Evolutionary conservation across 2,888 invertebrate genomes (phyloP), one percentile per base, ranked within the genome.

Genomic region (Leptinotarsa peninsularis): DNA sequence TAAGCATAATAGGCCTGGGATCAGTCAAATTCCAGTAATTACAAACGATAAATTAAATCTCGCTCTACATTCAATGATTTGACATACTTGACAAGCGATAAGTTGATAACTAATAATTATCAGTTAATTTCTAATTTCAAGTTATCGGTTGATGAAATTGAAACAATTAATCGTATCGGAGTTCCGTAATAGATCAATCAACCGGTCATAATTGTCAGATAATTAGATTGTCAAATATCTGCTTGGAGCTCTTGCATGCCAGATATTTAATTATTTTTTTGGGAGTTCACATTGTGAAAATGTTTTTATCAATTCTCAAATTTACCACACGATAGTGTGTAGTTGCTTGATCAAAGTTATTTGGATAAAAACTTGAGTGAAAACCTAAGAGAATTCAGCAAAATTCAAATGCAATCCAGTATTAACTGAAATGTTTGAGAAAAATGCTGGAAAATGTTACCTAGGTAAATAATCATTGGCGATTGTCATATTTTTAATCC

Each of bases 11-110:
- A 7, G 33, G 15, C 13, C 33, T 17, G 27, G 7, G n/a, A 33
- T 63, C 17, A 43, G 63, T n/a, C 63, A n/a, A 63, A 63, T 63
- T 63, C 43, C 43, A 27, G 33, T 63, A 63, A 63, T 63, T 63
- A 63, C 7, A 63, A 43, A n/a, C 43, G 2, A 63, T 63, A 63
- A 63, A 63, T 43, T 33, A n/a, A n/a, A 63, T 63, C 10, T 63
- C 43, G 14, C 23, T 58, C 58, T 58, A 15, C 27, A 58, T 27
- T 58, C 21, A 3, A 23, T 15, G 21, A 23, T 27, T 27, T 58
- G 58, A 58, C 18, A 54, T 23, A 60, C n/a, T 43, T 43, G 63
- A 63, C 63, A 63, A 63, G 63, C 43, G 43, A 43, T 43, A 63
- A 63, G 33, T 63, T 63, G 58, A 14, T 13, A 58, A 23, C 23